Evolutionary conservation across 2,888 invertebrate species (phyloP).

Genomic region (Plusia festucae): DNA sequence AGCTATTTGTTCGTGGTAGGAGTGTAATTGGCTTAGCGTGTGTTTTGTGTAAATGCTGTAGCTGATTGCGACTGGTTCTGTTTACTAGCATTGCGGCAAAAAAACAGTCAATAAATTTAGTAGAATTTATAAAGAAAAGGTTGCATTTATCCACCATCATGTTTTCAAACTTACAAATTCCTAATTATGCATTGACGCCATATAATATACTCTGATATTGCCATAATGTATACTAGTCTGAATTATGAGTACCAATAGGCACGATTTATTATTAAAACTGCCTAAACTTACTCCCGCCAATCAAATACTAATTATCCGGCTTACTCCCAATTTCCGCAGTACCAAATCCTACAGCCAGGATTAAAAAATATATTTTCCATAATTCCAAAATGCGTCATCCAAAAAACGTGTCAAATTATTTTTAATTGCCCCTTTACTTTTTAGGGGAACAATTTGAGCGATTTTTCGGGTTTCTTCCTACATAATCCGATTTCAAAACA

Average conservation of each 20-base stretch:
- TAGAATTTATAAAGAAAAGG: background rate
- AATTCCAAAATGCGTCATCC: background rate
- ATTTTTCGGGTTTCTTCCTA: background rate
- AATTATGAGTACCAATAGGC: background rate
- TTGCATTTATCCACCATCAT: too few relatives aligned
- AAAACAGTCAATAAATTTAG: background rate
- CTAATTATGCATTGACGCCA: too few relatives aligned
- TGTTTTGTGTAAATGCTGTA: constrained; percentile 14
- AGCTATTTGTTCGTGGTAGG: constrained; percentile 59
- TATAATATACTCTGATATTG: too few relatives aligned
- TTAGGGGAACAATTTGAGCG: constrained; percentile 4
- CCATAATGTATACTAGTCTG: background rate
- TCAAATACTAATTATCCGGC: background rate
- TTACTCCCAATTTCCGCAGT: background rate
- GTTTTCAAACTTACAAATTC: too few relatives aligned
- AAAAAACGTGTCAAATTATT: constrained; percentile 46
- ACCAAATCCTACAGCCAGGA: background rate
- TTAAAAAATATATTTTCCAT: background rate
- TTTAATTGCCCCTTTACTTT: constrained; percentile 52
- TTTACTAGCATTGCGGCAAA: constrained; percentile 6
- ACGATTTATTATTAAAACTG: background rate
- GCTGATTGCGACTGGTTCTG: background rate
- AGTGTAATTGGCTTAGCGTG: constrained; percentile 31
- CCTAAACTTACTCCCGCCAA: background rate
- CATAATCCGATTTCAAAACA: constrained; percentile 5